These are phyloP conservation scores for Coluber constrictor DNA, from an alignment of 2,797 vertebrate species.

Conservation along the genomic window DNA sequence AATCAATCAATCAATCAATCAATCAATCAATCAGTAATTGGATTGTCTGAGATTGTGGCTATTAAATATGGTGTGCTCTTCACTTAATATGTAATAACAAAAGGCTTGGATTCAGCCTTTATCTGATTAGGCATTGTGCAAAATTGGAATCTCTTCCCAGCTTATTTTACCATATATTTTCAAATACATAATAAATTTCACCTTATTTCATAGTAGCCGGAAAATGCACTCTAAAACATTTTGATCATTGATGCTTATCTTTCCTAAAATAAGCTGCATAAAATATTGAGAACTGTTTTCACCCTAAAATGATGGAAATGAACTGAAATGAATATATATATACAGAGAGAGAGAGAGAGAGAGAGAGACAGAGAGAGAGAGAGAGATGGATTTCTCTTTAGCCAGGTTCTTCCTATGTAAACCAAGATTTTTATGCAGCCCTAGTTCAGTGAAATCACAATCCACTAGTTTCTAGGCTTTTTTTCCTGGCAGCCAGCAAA, in stretches of 20 bases:
- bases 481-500: too few species aligned
- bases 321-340: too few species aligned
- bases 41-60: background rate
- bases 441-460: too few species aligned
- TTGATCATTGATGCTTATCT: background rate
- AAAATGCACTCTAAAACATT: background rate
- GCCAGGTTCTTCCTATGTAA: too few species aligned
- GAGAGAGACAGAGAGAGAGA: too few species aligned
- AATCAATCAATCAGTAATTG: too few species aligned
- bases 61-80: background rate
- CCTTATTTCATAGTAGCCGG: background rate
- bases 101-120: background rate
- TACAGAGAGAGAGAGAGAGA: too few species aligned
- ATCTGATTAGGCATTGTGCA: background rate
- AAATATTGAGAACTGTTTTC: background rate
- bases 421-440: too few species aligned
- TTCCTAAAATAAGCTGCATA: background rate
- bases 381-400: too few species aligned
- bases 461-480: too few species aligned
- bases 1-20: too few species aligned
- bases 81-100: background rate
- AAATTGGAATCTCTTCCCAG: background rate
- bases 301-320: background rate
- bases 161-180: background rate
- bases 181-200: background rate